These are phyloP conservation scores for Craniophora ligustri DNA, from an alignment of 2,888 invertebrate genomes.

Conservation along the genomic window DNA sequence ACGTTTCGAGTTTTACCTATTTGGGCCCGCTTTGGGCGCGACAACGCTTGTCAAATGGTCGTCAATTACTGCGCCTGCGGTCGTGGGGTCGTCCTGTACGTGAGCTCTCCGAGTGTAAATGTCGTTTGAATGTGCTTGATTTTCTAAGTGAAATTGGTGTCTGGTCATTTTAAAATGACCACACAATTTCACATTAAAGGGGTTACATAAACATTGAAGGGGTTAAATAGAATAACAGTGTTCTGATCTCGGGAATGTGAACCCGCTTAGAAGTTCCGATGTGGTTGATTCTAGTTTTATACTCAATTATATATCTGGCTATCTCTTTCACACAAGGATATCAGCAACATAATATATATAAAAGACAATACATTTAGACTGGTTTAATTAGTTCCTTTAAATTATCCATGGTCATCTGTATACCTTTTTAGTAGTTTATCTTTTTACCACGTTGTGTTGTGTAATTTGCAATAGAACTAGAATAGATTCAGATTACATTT, in stretches of 20 bases:
- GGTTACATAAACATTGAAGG: conserved; percentile 2
- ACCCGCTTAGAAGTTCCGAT: not conserved
- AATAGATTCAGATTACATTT: no score
- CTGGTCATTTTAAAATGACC: conserved; percentile 11
- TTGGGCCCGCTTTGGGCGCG: conserved; percentile 53
- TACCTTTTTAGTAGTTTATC: no score
- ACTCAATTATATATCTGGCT: not conserved
- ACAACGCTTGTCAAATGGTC: conserved; percentile 52
- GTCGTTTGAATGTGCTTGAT: conserved; percentile 47
- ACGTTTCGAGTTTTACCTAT: conserved; percentile 51
- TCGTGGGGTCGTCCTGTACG: conserved; percentile 28
- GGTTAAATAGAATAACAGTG: not conserved
- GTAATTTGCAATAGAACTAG: no score
- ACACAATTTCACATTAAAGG: conserved; percentile 4
- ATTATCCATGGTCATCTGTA: no score
- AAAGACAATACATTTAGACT: no score
- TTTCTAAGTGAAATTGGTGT: conserved; percentile 16
- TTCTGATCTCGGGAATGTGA: not conserved
- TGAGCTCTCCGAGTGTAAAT: conserved; percentile 49
- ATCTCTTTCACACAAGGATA: no score
- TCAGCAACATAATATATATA: no score
- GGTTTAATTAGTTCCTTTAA: no score
- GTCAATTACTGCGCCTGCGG: conserved; percentile 49
- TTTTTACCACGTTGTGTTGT: no score
- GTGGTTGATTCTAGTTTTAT: not conserved